A percentile compares a stretch with the other conserved stretches of the same genome.
These are phyloP conservation scores for Vimba vimba DNA, from an alignment of 2,113 vertebrate genomes.

Conservation along the genomic window DNA sequence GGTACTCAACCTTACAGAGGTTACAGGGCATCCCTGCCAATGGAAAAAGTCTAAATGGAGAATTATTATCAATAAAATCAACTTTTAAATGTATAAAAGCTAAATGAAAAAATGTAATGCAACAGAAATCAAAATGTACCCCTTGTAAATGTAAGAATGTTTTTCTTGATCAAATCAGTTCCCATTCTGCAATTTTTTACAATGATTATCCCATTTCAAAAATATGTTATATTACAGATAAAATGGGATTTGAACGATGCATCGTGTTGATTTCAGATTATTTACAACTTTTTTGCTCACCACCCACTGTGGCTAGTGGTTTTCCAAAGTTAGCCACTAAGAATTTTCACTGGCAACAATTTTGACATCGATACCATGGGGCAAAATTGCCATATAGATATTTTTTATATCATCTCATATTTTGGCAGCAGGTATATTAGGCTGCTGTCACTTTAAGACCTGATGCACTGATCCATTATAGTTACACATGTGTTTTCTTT, in stretches of 20 bases:
- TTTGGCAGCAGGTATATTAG: no score
- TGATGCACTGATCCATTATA: no score
- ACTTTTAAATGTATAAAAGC: neutral
- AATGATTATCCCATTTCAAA: neutral
- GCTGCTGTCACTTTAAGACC: no score
- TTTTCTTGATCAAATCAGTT: neutral
- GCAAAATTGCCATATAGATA: no score
- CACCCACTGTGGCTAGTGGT: no score
- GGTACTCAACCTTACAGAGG: slow-evolving; percentile 37
- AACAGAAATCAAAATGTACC: neutral
- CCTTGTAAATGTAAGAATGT: neutral
- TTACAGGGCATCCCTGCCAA: slow-evolving; percentile 36
- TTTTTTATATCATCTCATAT: no score
- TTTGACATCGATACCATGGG: no score
- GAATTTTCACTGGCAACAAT: no score
- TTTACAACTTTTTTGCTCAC: no score
- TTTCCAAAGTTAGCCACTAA: no score
- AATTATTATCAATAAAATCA: neutral
- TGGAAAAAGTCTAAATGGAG: slow-evolving; percentile 21
- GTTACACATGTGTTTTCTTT: no score
- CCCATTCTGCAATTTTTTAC: neutral
- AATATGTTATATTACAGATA: neutral
- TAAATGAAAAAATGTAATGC: neutral
- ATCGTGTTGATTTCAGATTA: neutral
- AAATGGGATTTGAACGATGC: neutral